phyloP scores from a whole-genome alignment of 2,888 invertebrate species.

The Seladonia tumulorum region DNA sequence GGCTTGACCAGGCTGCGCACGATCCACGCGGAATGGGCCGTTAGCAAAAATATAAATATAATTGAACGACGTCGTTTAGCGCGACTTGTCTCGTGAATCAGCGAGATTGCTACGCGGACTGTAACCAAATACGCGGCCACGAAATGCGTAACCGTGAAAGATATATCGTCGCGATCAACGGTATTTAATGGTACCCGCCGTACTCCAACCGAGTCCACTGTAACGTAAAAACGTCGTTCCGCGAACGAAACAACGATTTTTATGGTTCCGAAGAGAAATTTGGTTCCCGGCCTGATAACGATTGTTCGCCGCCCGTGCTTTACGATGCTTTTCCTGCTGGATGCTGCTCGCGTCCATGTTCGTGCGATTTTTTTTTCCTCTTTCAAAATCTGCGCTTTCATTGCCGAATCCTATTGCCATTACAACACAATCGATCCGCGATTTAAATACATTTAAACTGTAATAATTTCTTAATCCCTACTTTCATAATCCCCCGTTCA shows the following conservation, averaged over 20 bases:
- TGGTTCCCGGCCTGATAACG: not conserved
- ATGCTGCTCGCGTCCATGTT: not conserved
- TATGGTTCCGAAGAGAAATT: not conserved
- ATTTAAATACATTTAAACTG: not conserved
- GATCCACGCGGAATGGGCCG: conserved; percentile 45
- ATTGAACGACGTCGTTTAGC: conserved; percentile 62
- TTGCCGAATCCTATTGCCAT: not conserved
- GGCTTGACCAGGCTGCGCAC: conserved; percentile 44
- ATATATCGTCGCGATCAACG: conserved; percentile 42
- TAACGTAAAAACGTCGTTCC: not conserved
- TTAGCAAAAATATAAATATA: conserved; percentile 61
- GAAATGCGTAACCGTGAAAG: conserved; percentile 41
- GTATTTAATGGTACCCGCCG: conserved; percentile 27
- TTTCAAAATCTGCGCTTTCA: not conserved
- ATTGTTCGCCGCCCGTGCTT: not conserved
- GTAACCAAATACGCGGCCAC: conserved; percentile 49
- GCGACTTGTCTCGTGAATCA: conserved; percentile 60
- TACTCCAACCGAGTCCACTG: not conserved
- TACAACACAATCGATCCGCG: not conserved
- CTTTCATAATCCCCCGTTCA: no score
- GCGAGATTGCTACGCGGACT: conserved; percentile 52
- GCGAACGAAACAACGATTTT: not conserved
- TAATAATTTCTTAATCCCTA: no score
- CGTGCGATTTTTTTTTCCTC: not conserved
- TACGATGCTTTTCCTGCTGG: not conserved